Evolutionary conservation across 2,113 vertebrate species (phyloP), one percentile per base, ranked within the genome.

Genomic region (Eudorcas thomsonii): DNA sequence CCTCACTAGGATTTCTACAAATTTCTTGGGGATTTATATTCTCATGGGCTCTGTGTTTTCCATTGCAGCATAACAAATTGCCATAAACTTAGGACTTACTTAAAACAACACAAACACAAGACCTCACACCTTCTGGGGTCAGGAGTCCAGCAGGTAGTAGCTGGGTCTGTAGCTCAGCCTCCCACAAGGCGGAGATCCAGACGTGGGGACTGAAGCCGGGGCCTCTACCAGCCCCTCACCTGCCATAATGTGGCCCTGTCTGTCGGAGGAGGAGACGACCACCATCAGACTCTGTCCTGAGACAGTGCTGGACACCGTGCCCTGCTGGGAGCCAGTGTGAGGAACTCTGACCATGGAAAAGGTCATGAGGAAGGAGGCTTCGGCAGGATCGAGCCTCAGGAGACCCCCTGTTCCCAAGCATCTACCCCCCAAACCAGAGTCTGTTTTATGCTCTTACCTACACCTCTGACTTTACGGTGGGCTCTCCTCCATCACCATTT

Each of bases 181-280:
- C 12, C 4, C 12, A 14, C 4, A 0, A 62, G 57, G 11, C 43
- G 50, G 59, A 50, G 21, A 64, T 87, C 82, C 82, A 57, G 25
- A 19, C 0, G 1, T 45, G 5, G 3, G 43, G 21, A 30, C 33
- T 3, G 13, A 45, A 19, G 36, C 39, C 8, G 48, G 36, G 28
- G 8, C 59, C 17, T 59, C 36, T 30, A 12, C 54, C 7, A 7
- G n/a, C 59, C 28, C 52, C 23, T 43, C 17, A 4, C 21, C n/a
- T 17, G 5, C n/a, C 6, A 30, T 23, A 11, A 1, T 5, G 48
- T 67, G 45, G 13, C 26, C 0, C 62, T n/a, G 78, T 30, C 3
- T 1, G 17, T n/a, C 2, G 5, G n/a, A 11, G 28, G n/a, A 8
- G 54, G 45, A 39, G 55, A 25, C 0, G 2, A 33, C 54, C 28